A percentile compares a stretch with the other conserved stretches of the same genome.
Evolutionary conservation across 2,888 invertebrate species (phyloP).

Genomic region (Synergus laeviventris): DNA sequence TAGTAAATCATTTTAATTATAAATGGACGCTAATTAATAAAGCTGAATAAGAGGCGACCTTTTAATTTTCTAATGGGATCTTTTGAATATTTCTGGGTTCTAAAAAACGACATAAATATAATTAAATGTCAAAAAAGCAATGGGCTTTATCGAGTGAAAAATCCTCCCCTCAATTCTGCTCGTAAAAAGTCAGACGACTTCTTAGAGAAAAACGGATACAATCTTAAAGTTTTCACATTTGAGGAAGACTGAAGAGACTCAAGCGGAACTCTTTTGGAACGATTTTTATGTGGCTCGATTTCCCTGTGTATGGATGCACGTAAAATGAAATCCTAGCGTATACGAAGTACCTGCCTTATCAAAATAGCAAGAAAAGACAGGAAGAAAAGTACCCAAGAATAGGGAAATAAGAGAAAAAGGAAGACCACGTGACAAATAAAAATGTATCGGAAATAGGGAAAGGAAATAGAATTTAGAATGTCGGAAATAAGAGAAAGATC

Average conservation of each 20-base stretch:
- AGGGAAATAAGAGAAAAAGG: background rate
- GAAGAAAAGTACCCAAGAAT: background rate
- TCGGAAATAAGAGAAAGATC: conserved; percentile 28
- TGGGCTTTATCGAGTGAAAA: background rate
- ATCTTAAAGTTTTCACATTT: conserved; percentile 1
- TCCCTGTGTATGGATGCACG: conserved; percentile 2
- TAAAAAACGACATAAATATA: background rate
- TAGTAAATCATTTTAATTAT: background rate
- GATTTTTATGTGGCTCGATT: conserved; percentile 21
- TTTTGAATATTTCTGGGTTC: background rate
- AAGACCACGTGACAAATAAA: background rate
- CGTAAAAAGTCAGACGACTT: background rate
- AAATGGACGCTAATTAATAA: no score
- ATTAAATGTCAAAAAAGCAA: background rate
- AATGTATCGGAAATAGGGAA: background rate
- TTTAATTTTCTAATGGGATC: no score
- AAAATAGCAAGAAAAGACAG: background rate
- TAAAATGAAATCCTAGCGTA: background rate
- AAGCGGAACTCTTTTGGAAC: background rate
- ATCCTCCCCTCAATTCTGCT: background rate
- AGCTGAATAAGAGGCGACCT: no score
- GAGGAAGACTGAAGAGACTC: conserved; percentile 7
- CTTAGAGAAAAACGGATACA: background rate
- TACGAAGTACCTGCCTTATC: background rate
- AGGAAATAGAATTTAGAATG: background rate